Conservation (phyloP, 1,140 invertebrate species). For the Bombus impatiens region DNA sequence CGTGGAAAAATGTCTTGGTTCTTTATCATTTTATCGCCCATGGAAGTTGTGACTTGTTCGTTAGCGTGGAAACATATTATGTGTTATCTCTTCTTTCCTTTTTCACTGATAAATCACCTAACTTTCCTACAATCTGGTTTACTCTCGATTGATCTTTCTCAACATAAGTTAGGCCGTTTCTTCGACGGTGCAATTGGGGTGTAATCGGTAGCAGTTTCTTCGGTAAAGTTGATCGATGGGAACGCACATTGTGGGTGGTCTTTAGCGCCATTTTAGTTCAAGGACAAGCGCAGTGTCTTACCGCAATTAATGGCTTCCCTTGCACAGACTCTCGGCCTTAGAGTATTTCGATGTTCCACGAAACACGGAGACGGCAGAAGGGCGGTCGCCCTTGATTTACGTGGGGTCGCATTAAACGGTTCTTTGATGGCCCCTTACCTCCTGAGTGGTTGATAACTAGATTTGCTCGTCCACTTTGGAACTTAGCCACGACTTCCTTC, state of each 20-base stretch:
- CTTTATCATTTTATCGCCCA: background rate
- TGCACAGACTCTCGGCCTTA: conserved; percentile 52
- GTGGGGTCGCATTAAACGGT: conserved; percentile 70
- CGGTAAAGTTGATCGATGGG: conserved; percentile 28
- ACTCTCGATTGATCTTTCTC: background rate
- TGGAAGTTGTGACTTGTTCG: background rate
- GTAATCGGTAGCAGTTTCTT: background rate
- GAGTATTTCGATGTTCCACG: conserved; percentile 66
- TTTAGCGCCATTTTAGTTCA: conserved; percentile 61
- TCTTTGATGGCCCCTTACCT: conserved; percentile 73
- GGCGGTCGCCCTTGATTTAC: conserved; percentile 65
- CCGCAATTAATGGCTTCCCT: conserved; percentile 66
- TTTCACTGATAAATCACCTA: background rate
- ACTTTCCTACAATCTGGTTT: background rate
- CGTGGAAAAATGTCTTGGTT: background rate
- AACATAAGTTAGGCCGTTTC: too few relatives aligned
- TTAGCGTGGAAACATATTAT: background rate
- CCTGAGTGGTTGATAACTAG: conserved; percentile 75
- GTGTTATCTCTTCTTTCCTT: background rate
- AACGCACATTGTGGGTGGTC: conserved; percentile 29
- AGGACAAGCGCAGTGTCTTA: conserved; percentile 52
- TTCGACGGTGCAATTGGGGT: background rate
- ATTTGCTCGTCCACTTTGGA: conserved; percentile 73
- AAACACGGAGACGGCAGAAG: conserved; percentile 59
- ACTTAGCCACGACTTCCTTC: conserved; percentile 65